phyloP scores from a whole-genome alignment of 1,140 invertebrate species.

The Bathynomus jamesi region DNA sequence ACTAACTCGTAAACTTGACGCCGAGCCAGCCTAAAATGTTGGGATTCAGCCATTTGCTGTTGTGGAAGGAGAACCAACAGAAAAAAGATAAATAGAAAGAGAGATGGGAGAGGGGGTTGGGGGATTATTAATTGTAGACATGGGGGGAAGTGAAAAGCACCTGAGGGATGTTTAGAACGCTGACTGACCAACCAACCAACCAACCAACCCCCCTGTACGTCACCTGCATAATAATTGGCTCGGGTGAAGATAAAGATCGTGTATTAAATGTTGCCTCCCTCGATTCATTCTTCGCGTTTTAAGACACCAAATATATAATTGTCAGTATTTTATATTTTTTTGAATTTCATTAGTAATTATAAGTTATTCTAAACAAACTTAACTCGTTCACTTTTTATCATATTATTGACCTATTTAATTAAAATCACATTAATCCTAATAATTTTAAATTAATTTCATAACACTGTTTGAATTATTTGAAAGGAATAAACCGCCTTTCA shows the following conservation, averaged over 20 bases:
- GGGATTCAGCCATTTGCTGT: too few species aligned
- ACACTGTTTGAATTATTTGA: too few species aligned
- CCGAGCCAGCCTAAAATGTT: too few species aligned
- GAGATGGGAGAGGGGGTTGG: background rate
- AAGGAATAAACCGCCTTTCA: too few species aligned
- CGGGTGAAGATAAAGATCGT: background rate
- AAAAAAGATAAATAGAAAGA: background rate
- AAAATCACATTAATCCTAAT: too few species aligned
- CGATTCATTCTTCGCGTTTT: background rate
- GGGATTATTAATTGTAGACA: background rate
- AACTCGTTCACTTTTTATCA: too few species aligned
- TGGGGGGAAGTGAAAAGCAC: background rate
- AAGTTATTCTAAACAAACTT: too few species aligned
- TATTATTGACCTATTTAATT: too few species aligned
- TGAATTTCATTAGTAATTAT: too few species aligned
- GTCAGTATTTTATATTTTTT: too few species aligned
- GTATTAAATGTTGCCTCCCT: background rate
- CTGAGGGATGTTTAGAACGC: background rate
- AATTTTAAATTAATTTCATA: too few species aligned
- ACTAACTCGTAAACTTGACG: background rate
- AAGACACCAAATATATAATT: too few species aligned
- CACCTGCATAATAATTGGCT: background rate
- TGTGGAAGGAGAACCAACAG: background rate
- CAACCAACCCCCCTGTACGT: background rate
- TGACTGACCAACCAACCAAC: background rate